Conservation (phyloP, 2,888 invertebrate species). For the Pandemis heparana region DNA sequence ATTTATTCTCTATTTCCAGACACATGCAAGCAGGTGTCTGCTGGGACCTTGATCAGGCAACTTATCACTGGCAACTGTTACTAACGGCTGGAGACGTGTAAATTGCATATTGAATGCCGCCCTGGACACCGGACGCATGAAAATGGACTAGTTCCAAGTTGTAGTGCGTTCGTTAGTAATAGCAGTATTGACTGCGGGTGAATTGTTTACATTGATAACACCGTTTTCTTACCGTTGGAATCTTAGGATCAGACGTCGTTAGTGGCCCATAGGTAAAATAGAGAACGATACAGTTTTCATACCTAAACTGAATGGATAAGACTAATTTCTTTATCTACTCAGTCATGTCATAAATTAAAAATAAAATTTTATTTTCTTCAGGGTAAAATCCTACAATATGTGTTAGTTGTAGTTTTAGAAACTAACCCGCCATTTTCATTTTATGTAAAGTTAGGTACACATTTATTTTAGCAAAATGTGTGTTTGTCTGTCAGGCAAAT, state of each 20-base stretch:
- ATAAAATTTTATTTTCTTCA: too few species aligned
- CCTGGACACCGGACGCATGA: slow-evolving; percentile 10
- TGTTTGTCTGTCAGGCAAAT: too few species aligned
- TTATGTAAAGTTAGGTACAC: too few species aligned
- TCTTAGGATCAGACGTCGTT: not conserved
- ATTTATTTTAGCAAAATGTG: too few species aligned
- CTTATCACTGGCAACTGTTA: slow-evolving; percentile 24
- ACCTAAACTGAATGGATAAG: not conserved
- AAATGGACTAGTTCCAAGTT: slow-evolving; percentile 38
- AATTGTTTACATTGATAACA: slow-evolving; percentile 21
- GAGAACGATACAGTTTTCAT: not conserved
- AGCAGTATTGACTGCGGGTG: slow-evolving; percentile 5
- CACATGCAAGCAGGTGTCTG: slow-evolving; percentile 43
- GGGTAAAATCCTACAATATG: too few species aligned
- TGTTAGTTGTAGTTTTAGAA: too few species aligned
- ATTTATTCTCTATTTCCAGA: slow-evolving; percentile 45
- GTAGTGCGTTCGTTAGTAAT: slow-evolving; percentile 31
- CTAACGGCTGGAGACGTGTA: slow-evolving; percentile 29
- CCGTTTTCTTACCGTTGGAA: slow-evolving; percentile 10
- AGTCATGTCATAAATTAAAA: not conserved
- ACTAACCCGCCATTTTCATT: too few species aligned
- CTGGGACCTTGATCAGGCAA: slow-evolving; percentile 38
- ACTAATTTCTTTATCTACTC: too few species aligned
- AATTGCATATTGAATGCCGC: slow-evolving; percentile 42
- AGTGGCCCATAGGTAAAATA: too few species aligned